Evolutionary conservation across 2,888 invertebrate species (phyloP).

Genomic region (Macroteleia sp.): DNA sequence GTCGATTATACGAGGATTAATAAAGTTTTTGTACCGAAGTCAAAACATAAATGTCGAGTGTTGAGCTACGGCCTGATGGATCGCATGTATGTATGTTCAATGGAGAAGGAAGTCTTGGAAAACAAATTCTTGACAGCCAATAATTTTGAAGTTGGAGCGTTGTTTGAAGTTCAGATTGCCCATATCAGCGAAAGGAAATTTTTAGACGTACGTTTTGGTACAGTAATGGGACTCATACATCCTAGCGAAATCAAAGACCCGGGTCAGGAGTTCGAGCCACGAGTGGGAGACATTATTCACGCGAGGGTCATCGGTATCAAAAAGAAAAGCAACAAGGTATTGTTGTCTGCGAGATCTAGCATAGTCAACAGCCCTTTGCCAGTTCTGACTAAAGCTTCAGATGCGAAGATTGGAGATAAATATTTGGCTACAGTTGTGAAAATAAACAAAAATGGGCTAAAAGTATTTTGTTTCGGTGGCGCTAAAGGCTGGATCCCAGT

Average conservation of each 20-base stretch:
- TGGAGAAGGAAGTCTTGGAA: constrained; percentile 86
- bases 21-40: constrained; percentile 85
- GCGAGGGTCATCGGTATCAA: too few species aligned
- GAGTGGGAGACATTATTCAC: too few species aligned
- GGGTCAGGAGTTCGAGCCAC: too few species aligned
- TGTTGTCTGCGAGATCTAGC: constrained; percentile 88
- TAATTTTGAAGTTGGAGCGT: constrained; percentile 73
- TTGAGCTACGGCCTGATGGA: constrained; percentile 88
- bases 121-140: constrained; percentile 85
- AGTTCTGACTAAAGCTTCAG: constrained; percentile 85
- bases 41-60: constrained; percentile 85
- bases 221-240: too few species aligned
- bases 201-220: too few species aligned
- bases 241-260: too few species aligned
- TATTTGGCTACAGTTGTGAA: constrained; percentile 86
- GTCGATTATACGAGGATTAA: constrained; percentile 79
- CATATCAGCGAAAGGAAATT: too few species aligned
- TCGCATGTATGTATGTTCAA: constrained; percentile 88
- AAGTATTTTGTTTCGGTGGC: constrained; percentile 87
- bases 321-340: constrained; percentile 85
- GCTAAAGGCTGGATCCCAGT: constrained; percentile 85
- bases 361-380: constrained; percentile 86
- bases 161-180: constrained; percentile 68
- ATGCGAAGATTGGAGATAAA: constrained; percentile 85
- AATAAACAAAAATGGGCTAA: constrained; percentile 84